Percentiles rank a stretch among this genome's conserved stretches.
These are phyloP conservation scores for Jacana jacana DNA, from an alignment of 2,113 vertebrate genomes.

Conservation along the genomic window DNA sequence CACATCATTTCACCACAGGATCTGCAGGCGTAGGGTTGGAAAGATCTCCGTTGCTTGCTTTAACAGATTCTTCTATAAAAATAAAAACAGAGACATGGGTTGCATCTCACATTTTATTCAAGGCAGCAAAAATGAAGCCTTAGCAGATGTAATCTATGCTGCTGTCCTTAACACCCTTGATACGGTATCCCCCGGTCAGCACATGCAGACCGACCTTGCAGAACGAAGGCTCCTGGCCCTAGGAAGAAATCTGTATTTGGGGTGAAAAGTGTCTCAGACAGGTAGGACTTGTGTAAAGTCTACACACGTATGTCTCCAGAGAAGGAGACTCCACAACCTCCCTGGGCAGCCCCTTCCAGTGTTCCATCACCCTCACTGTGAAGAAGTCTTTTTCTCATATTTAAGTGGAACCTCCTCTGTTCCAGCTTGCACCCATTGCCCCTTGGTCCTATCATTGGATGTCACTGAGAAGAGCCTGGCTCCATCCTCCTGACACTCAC, in stretches of 20 bases:
- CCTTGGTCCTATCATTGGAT: too few relatives aligned
- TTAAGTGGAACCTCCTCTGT: too few relatives aligned
- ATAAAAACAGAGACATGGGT: neutral
- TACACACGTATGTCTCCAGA: too few relatives aligned
- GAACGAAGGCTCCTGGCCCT: neutral
- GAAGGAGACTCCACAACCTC: too few relatives aligned
- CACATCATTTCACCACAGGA: slow-evolving; percentile 74
- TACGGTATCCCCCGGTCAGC: neutral
- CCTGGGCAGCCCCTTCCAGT: too few relatives aligned
- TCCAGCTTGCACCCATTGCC: too few relatives aligned
- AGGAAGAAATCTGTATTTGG: rapidly evolving
- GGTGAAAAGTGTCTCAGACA: neutral
- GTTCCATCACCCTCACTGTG: too few relatives aligned
- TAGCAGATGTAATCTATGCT: neutral
- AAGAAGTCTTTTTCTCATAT: too few relatives aligned
- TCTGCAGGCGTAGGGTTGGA: slow-evolving; percentile 56
- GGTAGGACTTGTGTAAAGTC: neutral
- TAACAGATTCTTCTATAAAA: slow-evolving; percentile 73
- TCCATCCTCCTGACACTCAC: too few relatives aligned
- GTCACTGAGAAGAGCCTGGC: too few relatives aligned
- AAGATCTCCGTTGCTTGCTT: slow-evolving; percentile 66
- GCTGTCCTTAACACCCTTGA: neutral
- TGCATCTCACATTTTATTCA: neutral
- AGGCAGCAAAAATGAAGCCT: neutral
- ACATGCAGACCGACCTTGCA: neutral